A percentile compares a stretch with the other conserved stretches of the same genome.
These are phyloP conservation scores for Henricia sp. DNA, from an alignment of 53 echinoderm and acorn worm species.

Conservation along the genomic window DNA sequence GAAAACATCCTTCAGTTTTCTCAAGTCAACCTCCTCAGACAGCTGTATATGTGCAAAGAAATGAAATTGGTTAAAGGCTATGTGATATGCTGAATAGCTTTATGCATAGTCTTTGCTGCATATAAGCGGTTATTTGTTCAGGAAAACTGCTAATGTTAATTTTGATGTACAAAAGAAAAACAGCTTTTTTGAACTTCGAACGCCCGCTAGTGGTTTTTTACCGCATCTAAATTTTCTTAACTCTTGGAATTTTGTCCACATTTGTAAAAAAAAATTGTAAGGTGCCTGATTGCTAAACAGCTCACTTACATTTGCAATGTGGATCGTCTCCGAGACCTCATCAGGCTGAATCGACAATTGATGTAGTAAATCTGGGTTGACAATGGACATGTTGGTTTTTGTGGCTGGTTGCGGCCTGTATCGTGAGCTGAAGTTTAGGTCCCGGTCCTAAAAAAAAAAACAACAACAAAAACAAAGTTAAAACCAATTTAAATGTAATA, in stretches of 20 bases:
- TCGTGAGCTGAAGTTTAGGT: slow-evolving; percentile 76
- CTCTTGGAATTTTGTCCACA: too few relatives aligned
- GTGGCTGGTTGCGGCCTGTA: slow-evolving; percentile 50
- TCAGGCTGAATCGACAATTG: slow-evolving; percentile 78
- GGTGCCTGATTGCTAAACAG: too few relatives aligned
- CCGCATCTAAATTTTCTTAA: too few relatives aligned
- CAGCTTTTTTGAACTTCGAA: too few relatives aligned
- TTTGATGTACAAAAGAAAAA: too few relatives aligned
- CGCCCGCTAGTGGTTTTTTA: too few relatives aligned
- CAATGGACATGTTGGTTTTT: slow-evolving; percentile 55
- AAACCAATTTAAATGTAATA: not conserved
- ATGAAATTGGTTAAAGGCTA: not conserved
- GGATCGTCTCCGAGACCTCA: slow-evolving; percentile 84
- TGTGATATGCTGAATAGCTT: too few relatives aligned
- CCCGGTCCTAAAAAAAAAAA: slow-evolving; percentile 69
- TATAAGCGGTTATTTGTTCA: too few relatives aligned
- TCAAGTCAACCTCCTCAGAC: slow-evolving; percentile 70
- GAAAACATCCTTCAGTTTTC: slow-evolving; percentile 89
- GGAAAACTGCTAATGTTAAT: too few relatives aligned
- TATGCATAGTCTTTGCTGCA: too few relatives aligned
- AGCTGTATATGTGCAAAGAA: slow-evolving; percentile 50
- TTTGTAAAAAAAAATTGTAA: too few relatives aligned
- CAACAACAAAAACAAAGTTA: not conserved
- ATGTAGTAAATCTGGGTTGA: slow-evolving; percentile 80
- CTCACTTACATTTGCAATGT: slow-evolving; percentile 89